Conservation (phyloP, 1,140 invertebrate genomes). For the Drosophila cardini region DNA sequence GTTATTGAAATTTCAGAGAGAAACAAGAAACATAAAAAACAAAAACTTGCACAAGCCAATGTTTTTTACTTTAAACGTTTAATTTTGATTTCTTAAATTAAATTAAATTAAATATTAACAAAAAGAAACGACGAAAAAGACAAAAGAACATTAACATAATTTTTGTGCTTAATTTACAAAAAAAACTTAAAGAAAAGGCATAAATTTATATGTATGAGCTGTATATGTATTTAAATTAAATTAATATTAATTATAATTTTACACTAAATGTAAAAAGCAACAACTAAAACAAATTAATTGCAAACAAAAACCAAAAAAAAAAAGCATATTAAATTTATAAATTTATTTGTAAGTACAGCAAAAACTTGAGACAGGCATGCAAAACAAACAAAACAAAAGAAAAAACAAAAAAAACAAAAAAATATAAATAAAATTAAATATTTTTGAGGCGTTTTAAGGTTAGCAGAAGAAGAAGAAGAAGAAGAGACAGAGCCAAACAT, state of each 20-base stretch:
- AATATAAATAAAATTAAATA: slow-evolving; percentile 56
- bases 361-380: slow-evolving; percentile 58
- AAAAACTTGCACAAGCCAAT: slow-evolving; percentile 74
- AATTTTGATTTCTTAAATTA: slow-evolving; percentile 22
- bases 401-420: slow-evolving; percentile 8
- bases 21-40: neutral
- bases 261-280: slow-evolving; percentile 78
- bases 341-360: slow-evolving; percentile 62
- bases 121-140: slow-evolving; percentile 63
- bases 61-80: slow-evolving; percentile 51
- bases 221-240: slow-evolving; percentile 79
- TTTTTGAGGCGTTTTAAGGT: slow-evolving; percentile 81
- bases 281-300: slow-evolving; percentile 45
- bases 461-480: slow-evolving; percentile 48
- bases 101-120: slow-evolving; percentile 54
- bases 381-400: slow-evolving; percentile 20
- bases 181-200: slow-evolving; percentile 70
- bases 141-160: slow-evolving; percentile 75
- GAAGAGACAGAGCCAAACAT: slow-evolving; percentile 75
- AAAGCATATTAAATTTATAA: slow-evolving; percentile 55
- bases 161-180: slow-evolving; percentile 81
- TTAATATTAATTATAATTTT: slow-evolving; percentile 79
- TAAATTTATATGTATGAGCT: slow-evolving; percentile 78
- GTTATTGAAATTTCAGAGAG: slow-evolving; percentile 59
- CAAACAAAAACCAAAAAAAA: slow-evolving; percentile 33